Evolutionary conservation across 2,888 invertebrate genomes (phyloP).

Genomic region (Dasysyrphus tricinctus): DNA sequence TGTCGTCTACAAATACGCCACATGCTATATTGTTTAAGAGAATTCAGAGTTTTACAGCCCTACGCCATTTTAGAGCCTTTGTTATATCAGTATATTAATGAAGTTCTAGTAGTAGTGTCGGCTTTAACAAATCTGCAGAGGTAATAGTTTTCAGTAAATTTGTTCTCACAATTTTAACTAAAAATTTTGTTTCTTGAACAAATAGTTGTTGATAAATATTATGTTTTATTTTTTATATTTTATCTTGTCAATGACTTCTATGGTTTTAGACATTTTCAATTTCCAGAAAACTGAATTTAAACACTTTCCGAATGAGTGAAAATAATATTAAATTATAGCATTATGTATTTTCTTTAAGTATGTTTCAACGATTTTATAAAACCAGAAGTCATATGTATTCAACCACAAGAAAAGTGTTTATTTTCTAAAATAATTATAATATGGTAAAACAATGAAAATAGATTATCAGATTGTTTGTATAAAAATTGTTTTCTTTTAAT

Average conservation of each 20-base stretch:
- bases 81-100: constrained; percentile 81
- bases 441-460: constrained; percentile 6
- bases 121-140: constrained; percentile 82
- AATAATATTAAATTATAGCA: not conserved
- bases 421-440: not conserved
- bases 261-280: not conserved
- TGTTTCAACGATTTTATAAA: not conserved
- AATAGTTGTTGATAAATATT: constrained; percentile 21
- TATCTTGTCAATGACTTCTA: constrained; percentile 9
- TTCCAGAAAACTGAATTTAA: constrained; percentile 15
- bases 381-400: not conserved
- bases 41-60: constrained; percentile 81
- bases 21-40: constrained; percentile 79
- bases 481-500: not conserved
- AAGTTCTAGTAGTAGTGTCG: constrained; percentile 81
- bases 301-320: constrained; percentile 9
- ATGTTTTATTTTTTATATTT: constrained; percentile 12
- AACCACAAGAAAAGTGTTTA: constrained; percentile 8
- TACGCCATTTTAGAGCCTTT: constrained; percentile 80
- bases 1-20: constrained; percentile 81
- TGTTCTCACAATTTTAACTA: constrained; percentile 1
- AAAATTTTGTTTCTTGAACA: constrained; percentile 11
- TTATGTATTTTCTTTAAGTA: not conserved
- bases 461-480: not conserved
- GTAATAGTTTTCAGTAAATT: constrained; percentile 71